Evolutionary conservation across 2,888 invertebrate species (phyloP).

Genomic region (Dicyrtomina minuta): DNA sequence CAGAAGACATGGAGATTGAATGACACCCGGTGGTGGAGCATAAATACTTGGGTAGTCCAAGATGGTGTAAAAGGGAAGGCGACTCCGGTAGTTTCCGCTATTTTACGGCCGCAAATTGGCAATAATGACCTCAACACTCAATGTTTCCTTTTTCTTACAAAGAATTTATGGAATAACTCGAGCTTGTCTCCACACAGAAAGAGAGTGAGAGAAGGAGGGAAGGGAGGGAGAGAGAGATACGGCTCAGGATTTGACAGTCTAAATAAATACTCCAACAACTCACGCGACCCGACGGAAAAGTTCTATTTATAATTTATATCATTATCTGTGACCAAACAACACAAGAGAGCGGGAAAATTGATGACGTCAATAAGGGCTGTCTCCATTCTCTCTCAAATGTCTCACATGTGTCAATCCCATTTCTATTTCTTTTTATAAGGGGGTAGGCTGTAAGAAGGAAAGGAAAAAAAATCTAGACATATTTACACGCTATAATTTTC

Average conservation of each 20-base stretch:
- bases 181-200: too few species aligned
- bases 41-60: slow-evolving; percentile 24
- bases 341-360: too few species aligned
- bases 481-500: too few species aligned
- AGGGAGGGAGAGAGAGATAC: background rate
- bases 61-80: slow-evolving; percentile 30
- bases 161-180: background rate
- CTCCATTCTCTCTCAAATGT: too few species aligned
- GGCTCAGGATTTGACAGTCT: slow-evolving; percentile 1
- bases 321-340: too few species aligned
- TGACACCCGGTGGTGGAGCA: slow-evolving; percentile 27
- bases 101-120: slow-evolving; percentile 52
- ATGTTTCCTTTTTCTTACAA: slow-evolving; percentile 40
- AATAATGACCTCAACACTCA: slow-evolving; percentile 45
- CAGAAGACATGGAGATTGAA: slow-evolving; percentile 18
- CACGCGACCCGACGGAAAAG: slow-evolving; percentile 5
- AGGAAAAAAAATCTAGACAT: too few species aligned
- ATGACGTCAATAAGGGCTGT: too few species aligned
- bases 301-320: too few species aligned
- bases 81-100: slow-evolving; percentile 42
- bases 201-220: background rate
- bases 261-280: slow-evolving; percentile 1
- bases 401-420: too few species aligned
- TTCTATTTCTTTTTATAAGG: too few species aligned
- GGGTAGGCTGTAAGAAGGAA: too few species aligned